Evolutionary conservation across 2,113 vertebrate genomes (phyloP), one percentile per base, ranked within the genome.

Genomic region (Ochotona princeps): DNA sequence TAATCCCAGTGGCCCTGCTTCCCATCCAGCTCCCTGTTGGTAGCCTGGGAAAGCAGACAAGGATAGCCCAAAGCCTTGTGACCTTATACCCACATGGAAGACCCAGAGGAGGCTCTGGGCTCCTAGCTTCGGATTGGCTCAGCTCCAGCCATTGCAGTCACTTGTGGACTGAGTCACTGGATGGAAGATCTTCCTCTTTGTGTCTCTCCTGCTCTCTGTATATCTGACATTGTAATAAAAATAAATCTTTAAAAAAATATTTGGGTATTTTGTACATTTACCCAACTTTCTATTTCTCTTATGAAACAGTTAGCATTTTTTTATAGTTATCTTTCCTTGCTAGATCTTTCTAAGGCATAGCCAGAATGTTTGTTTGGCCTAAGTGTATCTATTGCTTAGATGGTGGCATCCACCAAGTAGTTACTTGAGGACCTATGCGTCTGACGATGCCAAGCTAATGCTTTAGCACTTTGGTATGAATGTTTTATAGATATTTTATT

Each of bases 401-500:
- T 5, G 35, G 1, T 74, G 20, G n/a, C 20, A 54, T 86, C 26
- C 38, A 54, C 57, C 78, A 70, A 84, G 32, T 69, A 30, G 30
- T 0, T 67, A 30, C 23, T 90, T 13, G 38, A 38, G 5, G 61
- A 83, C 89, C 76, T 35, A 54, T 8, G 47, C 88, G 14, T 74
- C 5, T 65, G 35, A 91, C 23, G 47, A 1, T 35, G 47, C 61
- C 63, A 47, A 87, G 67, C 12, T 90, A 89, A 35, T 30, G 0
- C 21, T 67, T 95, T 61, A 78, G 78, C 83, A 92, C 79, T 32
- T 92, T 96, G 95, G 35, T 95, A 17, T 57, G 78, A 47, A 49
- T 47, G 79, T 83, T 90, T 72, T 54, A 44, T 65, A 26, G 90
- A 47, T 44, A 44, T 44, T 44, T 44, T 44, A 44, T 38, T 93